Evolutionary conservation across 2,888 invertebrate species (phyloP), one percentile per base, ranked within the genome.

Genomic region (Osmoderma eremita): DNA sequence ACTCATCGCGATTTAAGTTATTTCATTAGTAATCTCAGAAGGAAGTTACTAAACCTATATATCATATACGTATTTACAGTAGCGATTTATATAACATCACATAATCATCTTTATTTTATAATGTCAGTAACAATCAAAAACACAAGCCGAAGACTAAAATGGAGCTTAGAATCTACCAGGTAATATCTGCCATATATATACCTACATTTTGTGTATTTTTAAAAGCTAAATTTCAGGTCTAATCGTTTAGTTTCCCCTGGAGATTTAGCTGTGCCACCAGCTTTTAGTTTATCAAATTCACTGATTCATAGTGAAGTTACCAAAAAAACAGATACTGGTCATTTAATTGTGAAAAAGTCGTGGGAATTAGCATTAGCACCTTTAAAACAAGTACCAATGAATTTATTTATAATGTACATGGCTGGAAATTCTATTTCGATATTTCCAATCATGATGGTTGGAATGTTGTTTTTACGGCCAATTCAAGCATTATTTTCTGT

Each of bases 361-460:
- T 98, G 98, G 98, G 98, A 98, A 79, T 87, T 98, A 61, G 98
- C 98, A 0, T 82, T 98, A 15, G 97, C 94, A 0, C 98, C 98
- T 1, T 81, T 98, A 36, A 98, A 98, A 82, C 97, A 95, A 85
- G 94, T 94, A 72, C 98, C 98, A 0, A 99, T 99, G 99, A 99
- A 99, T 83, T 85, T 99, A 70, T 97, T 99, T 81, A 96, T 99
- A 68, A 98, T 99, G 97, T 99, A 98, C 83, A 99, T 99, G 99
- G 97, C 98, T 63, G 98, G 98, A 15, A 98, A 96, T 82, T 97
- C 98, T 0, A 98, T 99, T 77, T 98, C 98, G 0, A 98, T 99
- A 76, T 98, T 99, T 78, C 99, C 99, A 0, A 99, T 99, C 53
- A 99, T 99, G 99, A 99, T 99, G 99, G 97, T 99, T 6, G 98